These are phyloP conservation scores for Cichladusa arquata DNA, from an alignment of 2,113 vertebrate species.

Conservation along the genomic window DNA sequence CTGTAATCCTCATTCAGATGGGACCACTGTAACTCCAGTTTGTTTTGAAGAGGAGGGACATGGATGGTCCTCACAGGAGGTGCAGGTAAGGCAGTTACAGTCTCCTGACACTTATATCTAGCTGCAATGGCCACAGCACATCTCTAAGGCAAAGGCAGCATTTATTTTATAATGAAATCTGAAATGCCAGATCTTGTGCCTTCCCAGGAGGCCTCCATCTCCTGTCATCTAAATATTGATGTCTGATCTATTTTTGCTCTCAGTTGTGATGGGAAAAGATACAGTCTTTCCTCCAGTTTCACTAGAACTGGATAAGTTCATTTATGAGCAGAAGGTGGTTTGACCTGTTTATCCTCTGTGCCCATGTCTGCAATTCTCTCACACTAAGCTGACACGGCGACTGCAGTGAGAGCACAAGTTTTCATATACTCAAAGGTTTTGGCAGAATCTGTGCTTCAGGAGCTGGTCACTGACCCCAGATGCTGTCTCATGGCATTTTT, in stretches of 20 bases:
- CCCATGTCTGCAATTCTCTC: neutral
- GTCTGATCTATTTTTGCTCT: neutral
- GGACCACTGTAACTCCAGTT: neutral
- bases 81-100: neutral
- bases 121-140: neutral
- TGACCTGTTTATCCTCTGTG: neutral
- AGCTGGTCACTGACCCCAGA: neutral
- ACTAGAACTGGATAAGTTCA: neutral
- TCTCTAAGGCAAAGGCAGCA: neutral
- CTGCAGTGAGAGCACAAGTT: neutral
- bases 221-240: neutral
- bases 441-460: neutral
- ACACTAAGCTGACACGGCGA: rapidly evolving
- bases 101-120: neutral
- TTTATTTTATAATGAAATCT: neutral
- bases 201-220: neutral
- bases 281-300: neutral
- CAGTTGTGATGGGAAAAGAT: neutral
- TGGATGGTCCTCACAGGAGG: neutral
- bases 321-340: neutral
- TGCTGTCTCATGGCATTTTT: neutral
- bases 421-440: neutral
- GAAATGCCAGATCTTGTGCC: neutral
- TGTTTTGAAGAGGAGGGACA: neutral
- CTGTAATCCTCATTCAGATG: neutral